Percentiles rank a stretch among this genome's conserved stretches.
These are phyloP conservation scores for Triplophysa siluroides DNA, from an alignment of 2,113 vertebrate species.

Conservation along the genomic window DNA sequence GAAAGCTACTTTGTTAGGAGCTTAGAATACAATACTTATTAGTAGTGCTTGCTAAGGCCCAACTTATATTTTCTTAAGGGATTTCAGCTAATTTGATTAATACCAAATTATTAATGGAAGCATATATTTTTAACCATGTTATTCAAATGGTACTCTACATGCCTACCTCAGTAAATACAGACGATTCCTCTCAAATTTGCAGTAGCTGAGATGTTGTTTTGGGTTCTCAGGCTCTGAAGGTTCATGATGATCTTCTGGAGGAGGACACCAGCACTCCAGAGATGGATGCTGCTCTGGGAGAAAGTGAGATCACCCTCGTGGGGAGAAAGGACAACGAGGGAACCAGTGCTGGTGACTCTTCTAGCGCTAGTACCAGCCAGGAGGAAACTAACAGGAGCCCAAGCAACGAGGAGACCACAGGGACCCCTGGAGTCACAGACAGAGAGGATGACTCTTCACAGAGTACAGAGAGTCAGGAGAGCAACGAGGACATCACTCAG, in stretches of 20 bases:
- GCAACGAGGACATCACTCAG: conserved; percentile 57
- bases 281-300: conserved; percentile 52
- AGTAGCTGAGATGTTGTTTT: background rate
- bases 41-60: too few species aligned
- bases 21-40: too few species aligned
- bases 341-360: conserved; percentile 29
- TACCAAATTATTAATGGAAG: too few species aligned
- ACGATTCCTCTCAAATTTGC: background rate
- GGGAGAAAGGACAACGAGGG: conserved; percentile 34
- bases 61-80: too few species aligned
- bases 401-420: conserved; percentile 74
- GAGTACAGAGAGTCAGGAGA: conserved; percentile 57
- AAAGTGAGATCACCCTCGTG: background rate
- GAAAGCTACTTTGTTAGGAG: background rate
- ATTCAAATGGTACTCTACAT: background rate
- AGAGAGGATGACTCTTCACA: conserved; percentile 62
- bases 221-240: conserved; percentile 65
- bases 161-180: background rate
- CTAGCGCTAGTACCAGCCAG: conserved; percentile 62
- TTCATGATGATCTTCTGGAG: conserved; percentile 64
- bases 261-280: conserved; percentile 77
- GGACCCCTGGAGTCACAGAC: conserved; percentile 65
- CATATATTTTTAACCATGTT: background rate
- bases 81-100: too few species aligned
- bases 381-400: conserved; percentile 66